Base-by-base conservation (phyloP, 2,888 invertebrate species). In the Ornithoptera priamus region DNA sequence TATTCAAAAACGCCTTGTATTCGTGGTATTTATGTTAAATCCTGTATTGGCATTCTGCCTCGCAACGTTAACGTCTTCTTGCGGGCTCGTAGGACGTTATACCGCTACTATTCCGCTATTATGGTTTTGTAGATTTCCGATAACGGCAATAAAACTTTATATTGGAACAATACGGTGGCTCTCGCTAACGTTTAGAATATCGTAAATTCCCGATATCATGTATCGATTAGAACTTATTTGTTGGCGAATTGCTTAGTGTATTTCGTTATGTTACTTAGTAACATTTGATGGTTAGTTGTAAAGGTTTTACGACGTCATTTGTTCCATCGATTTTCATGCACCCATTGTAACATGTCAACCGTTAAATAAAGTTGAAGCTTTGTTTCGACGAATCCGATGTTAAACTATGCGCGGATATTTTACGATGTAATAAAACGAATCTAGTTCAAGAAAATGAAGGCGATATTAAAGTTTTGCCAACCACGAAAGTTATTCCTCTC, bases 91-190 rank as follows among this genome's bases (percentile, higher is more conserved):
- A 81, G 82, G 80, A 87, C 84, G 81, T 80, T 77, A 78, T 78
- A 58, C 65, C 79, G 78, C 75, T 78, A 75, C 76, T 82, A 80
- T 87, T 84, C 83, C 80, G 80, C 83, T 81, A 83, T 85, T 83
- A 84, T 80, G 78, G 84, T 81, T 82, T 80, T 81, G 79, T 80
- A 79, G 80, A 81, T 81, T 81, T 81, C 79, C 77, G 83, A 88
- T 87, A 86, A 81, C 79, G 81, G 83, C 82, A 86, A 88, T 90
- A 90, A 90, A 90, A 87, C 78, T 85, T 84, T 86, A 88, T 87
- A 86, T 85, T 85, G 84, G 82, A 77, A 79, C 78, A 80, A 81
- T 80, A 82, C 81, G 77, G 81, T 81, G 80, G 82, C 80, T 81
- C 82, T 81, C 79, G 79, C 80, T 77, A 83, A 81, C 83, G 80